phyloP scores from a whole-genome alignment of 2,113 vertebrate genomes.

The Hypocryptadius cinnamomeus region DNA sequence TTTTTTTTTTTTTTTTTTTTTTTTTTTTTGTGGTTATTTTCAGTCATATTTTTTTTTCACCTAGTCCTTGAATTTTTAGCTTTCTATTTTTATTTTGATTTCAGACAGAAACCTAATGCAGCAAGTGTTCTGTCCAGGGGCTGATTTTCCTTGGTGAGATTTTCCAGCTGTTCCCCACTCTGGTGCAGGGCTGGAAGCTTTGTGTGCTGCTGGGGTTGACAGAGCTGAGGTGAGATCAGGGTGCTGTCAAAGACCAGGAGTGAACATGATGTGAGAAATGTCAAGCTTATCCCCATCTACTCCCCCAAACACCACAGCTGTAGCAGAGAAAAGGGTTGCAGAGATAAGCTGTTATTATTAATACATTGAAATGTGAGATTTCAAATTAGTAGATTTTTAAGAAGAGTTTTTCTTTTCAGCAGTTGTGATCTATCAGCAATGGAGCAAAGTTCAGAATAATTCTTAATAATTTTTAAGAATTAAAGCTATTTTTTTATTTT shows the following conservation, averaged over 20 bases:
- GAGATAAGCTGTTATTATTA: not conserved
- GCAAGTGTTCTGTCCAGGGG: not conserved
- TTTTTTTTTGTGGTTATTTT: not conserved
- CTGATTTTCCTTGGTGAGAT: not conserved
- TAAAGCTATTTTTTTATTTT: not conserved
- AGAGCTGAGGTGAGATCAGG: not conserved
- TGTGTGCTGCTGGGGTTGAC: accelerated
- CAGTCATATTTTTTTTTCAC: not conserved
- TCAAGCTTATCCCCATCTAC: not conserved
- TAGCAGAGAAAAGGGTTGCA: not conserved
- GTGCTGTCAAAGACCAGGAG: not conserved
- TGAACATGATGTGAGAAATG: not conserved
- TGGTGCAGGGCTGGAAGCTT: not conserved
- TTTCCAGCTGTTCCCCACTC: not conserved
- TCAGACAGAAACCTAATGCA: accelerated
- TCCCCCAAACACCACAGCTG: not conserved
- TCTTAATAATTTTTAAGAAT: not conserved
- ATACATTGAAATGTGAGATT: not conserved
- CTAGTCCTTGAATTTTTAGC: not conserved
- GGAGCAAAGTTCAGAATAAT: not conserved
- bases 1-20: not conserved
- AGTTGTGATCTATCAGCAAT: not conserved
- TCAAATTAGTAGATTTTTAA: not conserved
- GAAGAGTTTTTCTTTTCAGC: not conserved
- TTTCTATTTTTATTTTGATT: not conserved